Conservation (phyloP, 2,797 vertebrate genomes). For the Tachyglossus aculeatus region DNA sequence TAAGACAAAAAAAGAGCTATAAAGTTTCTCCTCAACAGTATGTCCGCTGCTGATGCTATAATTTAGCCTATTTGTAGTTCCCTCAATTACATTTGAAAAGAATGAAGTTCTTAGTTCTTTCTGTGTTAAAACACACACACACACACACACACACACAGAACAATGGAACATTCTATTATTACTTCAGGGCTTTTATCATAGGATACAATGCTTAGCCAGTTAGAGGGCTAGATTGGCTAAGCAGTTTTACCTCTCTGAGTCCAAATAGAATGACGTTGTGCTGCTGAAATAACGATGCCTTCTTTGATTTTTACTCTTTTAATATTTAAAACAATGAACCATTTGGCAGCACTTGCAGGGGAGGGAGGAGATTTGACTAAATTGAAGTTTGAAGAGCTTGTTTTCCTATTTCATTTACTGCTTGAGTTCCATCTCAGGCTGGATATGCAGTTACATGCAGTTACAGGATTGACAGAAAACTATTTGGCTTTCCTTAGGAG, state of each 20-base stretch:
- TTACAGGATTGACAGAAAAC: too few species aligned
- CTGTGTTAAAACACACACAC: neutral
- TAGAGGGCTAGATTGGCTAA: slow-evolving; percentile 40
- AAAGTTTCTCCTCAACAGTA: neutral
- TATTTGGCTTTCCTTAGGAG: too few species aligned
- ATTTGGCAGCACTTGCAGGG: slow-evolving; percentile 36
- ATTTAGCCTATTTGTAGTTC: neutral
- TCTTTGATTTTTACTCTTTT: slow-evolving; percentile 48
- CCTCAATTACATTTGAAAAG: neutral
- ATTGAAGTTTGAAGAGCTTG: neutral
- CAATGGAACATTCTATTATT: slow-evolving; percentile 54
- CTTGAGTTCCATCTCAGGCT: neutral
- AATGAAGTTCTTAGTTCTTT: neutral
- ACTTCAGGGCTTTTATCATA: slow-evolving; percentile 37
- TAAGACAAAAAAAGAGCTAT: neutral
- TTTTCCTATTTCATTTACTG: neutral
- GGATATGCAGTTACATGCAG: too few species aligned
- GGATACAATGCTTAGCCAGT: slow-evolving; percentile 45
- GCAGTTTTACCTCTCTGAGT: slow-evolving; percentile 48
- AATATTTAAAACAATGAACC: slow-evolving; percentile 53
- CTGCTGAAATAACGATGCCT: slow-evolving; percentile 45
- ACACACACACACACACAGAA: slow-evolving; percentile 1
- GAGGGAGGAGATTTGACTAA: neutral
- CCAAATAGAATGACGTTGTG: slow-evolving; percentile 60
- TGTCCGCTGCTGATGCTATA: neutral